phyloP scores from a whole-genome alignment of 2,888 invertebrate species.

The Blastobasis lacticolella region DNA sequence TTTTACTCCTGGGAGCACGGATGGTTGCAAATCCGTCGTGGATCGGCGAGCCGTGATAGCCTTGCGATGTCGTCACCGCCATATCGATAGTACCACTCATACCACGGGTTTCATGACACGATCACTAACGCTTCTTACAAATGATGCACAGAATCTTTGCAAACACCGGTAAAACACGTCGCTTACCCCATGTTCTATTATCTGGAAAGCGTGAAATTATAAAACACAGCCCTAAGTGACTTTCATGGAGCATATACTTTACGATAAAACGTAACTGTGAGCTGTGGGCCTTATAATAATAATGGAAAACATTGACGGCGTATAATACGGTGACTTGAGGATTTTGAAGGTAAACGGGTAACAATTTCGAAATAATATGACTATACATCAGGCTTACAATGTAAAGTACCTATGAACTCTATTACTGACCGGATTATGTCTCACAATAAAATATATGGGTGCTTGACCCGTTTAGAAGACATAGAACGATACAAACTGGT shows the following conservation, averaged over 20 bases:
- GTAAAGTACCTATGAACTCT: background rate
- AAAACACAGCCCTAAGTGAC: slow-evolving; percentile 32
- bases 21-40: slow-evolving; percentile 94
- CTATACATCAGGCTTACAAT: background rate
- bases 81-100: slow-evolving; percentile 30
- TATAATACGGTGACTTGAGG: slow-evolving; percentile 1
- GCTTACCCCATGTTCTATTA: slow-evolving; percentile 23
- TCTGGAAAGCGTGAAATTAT: slow-evolving; percentile 45
- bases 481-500: slow-evolving; percentile 9
- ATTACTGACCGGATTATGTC: background rate
- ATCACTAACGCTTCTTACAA: too few species aligned
- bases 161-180: too few species aligned
- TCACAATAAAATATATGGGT: slow-evolving; percentile 6
- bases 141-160: too few species aligned
- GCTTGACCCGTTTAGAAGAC: slow-evolving; percentile 30
- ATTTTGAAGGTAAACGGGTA: slow-evolving; percentile 3
- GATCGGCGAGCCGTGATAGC: slow-evolving; percentile 75
- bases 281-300: slow-evolving; percentile 6
- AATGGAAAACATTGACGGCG: slow-evolving; percentile 28
- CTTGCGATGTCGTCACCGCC: slow-evolving; percentile 63
- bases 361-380: too few species aligned
- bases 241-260: slow-evolving; percentile 30
- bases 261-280: slow-evolving; percentile 7
- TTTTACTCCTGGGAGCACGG: slow-evolving; percentile 74
- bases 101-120: slow-evolving; percentile 4